phyloP scores from a whole-genome alignment of 2,888 invertebrate species.

The Onchidella celtica region DNA sequence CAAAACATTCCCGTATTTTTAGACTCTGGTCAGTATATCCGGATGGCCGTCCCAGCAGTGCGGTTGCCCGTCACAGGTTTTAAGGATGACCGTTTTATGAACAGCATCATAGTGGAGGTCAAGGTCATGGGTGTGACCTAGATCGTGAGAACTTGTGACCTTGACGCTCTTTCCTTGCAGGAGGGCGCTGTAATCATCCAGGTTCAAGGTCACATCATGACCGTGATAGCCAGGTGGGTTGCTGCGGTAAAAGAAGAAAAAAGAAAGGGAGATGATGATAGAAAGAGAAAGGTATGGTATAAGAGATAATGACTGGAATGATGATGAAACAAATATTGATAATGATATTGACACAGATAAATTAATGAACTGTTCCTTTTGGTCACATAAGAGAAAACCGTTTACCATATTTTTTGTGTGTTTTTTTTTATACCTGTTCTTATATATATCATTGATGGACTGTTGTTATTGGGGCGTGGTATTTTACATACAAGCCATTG shows the following conservation, averaged over 20 bases:
- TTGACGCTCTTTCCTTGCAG: neutral
- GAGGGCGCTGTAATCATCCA: neutral
- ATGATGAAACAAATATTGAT: no score
- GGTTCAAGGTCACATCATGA: neutral
- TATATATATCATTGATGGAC: neutral
- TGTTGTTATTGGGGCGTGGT: neutral
- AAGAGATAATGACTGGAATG: no score
- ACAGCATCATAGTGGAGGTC: neutral
- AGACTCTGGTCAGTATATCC: neutral
- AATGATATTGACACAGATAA: no score
- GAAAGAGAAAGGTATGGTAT: no score
- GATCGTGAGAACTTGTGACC: neutral
- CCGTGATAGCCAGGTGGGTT: neutral
- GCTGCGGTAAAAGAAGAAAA: neutral
- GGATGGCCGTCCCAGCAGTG: slow-evolving; percentile 13
- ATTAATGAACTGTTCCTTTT: no score
- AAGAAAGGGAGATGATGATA: neutral
- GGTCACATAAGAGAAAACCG: no score
- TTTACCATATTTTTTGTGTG: neutral
- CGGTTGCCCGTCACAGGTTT: neutral
- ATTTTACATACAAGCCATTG: neutral
- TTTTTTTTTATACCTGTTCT: neutral
- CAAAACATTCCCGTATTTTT: neutral
- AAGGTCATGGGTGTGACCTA: slow-evolving; percentile 10
- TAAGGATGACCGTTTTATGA: neutral